Conservation (phyloP, 1,140 invertebrate genomes). For the Nomia melanderi region DNA sequence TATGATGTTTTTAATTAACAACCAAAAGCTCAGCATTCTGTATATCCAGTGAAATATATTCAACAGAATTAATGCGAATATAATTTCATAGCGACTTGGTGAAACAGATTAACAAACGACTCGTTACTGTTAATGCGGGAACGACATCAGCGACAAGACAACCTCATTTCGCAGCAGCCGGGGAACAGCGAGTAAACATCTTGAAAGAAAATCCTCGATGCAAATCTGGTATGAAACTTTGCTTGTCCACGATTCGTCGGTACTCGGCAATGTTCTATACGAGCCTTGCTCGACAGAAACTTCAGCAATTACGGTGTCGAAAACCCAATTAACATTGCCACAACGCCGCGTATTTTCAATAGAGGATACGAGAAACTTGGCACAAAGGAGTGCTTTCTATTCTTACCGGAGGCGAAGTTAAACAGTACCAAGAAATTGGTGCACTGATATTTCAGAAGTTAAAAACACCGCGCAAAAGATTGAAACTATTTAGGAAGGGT, state of each 20-base stretch:
- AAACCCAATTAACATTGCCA: constrained; percentile 36
- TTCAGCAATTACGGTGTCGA: constrained; percentile 51
- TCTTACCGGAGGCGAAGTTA: background rate
- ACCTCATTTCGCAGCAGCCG: background rate
- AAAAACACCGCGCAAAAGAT: background rate
- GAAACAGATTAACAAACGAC: background rate
- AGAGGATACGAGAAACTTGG: background rate
- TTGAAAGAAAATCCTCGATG: constrained; percentile 19
- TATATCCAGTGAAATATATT: constrained; percentile 24
- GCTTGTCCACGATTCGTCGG: constrained; percentile 37
- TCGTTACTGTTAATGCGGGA: background rate
- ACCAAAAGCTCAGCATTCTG: constrained; percentile 45
- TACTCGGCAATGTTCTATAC: constrained; percentile 26
- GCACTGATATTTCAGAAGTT: background rate
- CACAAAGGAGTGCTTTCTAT: background rate
- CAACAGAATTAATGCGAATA: background rate
- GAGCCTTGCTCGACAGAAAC: constrained; percentile 36
- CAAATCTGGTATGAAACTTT: constrained; percentile 45
- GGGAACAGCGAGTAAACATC: background rate
- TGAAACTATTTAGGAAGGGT: no score
- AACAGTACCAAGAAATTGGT: background rate
- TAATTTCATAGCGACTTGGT: background rate
- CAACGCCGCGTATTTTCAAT: constrained; percentile 6
- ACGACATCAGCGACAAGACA: background rate
- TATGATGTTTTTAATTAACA: background rate